Base-by-base conservation (phyloP, 2,888 invertebrate genomes). In the Dioctria linearis region DNA sequence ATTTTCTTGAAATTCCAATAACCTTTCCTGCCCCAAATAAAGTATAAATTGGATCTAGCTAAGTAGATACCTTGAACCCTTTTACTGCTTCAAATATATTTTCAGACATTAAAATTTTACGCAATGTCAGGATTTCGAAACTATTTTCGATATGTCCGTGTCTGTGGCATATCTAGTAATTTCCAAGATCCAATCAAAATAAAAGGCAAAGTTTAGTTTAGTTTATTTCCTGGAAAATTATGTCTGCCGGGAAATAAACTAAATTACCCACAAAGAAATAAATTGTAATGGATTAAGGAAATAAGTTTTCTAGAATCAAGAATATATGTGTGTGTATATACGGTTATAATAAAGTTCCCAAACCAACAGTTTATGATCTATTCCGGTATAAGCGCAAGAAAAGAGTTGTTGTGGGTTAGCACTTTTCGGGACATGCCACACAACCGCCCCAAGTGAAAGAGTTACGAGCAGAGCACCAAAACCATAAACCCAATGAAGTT, bases 321-420 rank as follows among this genome's bases (percentile, higher is more conserved):
- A 46, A 43, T 37, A 61, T 61, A 59, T 39, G 25, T 39, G 13
- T 39, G 25, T 39, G 3, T 59, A 3, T 59, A 40, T 39, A 65
- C 42, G n/a, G n/a, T 6, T 65, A 43, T 66, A n/a, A 66, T 63
- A 76, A 63, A 63, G 54, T 37, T 76, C 13, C 63, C 25, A 25
- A 25, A 25, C 63, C 63, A 63, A 76, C 76, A 76, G 63, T 76
- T 76, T 76, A 76, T 76, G 76, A 63, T 76, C 63, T 63, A 76
- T 76, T 76, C 49, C 76, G 11, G 76, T 43, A 63, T 25, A 25
- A 25, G 25, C 61, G 76, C 37, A 76, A 25, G 63, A 63, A 76
- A 61, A 25, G 76, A 46, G 57, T 76, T 76, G 76, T 46, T 76
- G 76, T 46, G 49, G 63, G 46, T 37, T 63, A 42, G 39, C 63